phyloP scores from a whole-genome alignment of 2,797 vertebrate species.

The Onychomys leucogaster region DNA sequence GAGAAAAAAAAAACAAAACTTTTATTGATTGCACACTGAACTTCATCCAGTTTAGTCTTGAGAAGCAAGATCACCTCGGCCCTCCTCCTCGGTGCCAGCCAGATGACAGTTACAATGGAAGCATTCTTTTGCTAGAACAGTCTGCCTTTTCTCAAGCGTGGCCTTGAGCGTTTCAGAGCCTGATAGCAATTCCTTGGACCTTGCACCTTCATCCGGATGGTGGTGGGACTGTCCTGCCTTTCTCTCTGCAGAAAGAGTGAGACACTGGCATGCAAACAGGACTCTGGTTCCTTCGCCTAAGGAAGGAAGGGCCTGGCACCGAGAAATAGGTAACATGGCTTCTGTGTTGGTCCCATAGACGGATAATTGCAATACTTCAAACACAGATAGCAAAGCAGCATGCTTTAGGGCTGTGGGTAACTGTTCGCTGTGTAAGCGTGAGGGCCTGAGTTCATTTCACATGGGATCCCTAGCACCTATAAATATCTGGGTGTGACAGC shows the following conservation, averaged over 20 bases:
- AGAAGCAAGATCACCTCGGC: neutral
- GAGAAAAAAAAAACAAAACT: neutral
- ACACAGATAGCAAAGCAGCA: slow-evolving; percentile 1
- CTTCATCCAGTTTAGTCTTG: neutral
- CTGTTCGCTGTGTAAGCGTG: neutral
- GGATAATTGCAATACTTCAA: neutral
- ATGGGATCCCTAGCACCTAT: neutral
- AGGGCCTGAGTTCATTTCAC: neutral
- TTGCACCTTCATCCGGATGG: neutral
- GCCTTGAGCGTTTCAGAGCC: neutral
- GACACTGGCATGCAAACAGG: neutral
- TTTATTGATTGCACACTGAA: neutral
- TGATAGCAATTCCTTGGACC: neutral
- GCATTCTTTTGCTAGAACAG: slow-evolving; percentile 37
- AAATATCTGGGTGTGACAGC: too few relatives aligned
- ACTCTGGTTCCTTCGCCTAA: neutral
- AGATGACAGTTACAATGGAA: neutral
- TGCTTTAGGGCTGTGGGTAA: neutral
- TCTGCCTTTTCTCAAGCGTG: neutral
- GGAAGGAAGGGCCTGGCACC: neutral
- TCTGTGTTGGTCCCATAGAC: neutral
- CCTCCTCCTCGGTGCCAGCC: neutral
- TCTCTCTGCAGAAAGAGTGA: neutral
- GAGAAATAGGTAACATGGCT: neutral
- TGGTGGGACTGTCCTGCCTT: neutral